These are phyloP conservation scores for Opisthograptis luteolata DNA, from an alignment of 2,888 invertebrate species.

Conservation along the genomic window DNA sequence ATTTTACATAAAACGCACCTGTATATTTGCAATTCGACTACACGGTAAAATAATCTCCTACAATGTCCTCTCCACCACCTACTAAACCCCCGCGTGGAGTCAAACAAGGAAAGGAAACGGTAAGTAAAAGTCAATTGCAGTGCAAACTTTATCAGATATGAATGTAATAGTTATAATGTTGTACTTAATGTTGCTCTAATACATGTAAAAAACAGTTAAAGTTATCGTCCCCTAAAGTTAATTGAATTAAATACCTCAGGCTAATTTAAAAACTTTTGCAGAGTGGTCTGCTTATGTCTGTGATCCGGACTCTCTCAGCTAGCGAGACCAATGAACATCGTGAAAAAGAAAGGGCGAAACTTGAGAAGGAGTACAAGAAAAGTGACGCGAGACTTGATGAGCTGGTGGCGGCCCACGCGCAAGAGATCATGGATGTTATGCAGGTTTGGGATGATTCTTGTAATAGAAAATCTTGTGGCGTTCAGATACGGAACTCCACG, in stretches of 20 bases:
- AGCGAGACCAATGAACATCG: conserved; percentile 97
- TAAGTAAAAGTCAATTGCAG: conserved; percentile 63
- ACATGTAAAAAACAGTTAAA: too few species aligned
- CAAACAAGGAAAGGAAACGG: conserved; percentile 94
- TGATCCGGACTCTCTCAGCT: conserved; percentile 96
- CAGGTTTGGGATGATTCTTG: conserved; percentile 66
- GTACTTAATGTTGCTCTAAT: too few species aligned
- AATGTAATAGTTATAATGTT: conserved; percentile 8
- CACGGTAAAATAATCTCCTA: too few species aligned
- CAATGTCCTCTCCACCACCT: conserved; percentile 88
- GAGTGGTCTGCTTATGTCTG: conserved; percentile 96
- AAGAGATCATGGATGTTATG: conserved; percentile 93
- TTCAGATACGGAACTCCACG: too few species aligned
- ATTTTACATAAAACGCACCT: conserved; percentile 22
- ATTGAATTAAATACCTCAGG: too few species aligned
- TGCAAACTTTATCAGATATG: conserved; percentile 8
- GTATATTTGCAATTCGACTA: too few species aligned
- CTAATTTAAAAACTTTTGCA: conserved; percentile 51
- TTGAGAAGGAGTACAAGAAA: conserved; percentile 96
- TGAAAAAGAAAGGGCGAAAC: conserved; percentile 95
- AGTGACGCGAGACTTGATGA: conserved; percentile 96
- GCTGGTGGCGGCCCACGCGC: conserved; percentile 93
- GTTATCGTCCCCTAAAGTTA: too few species aligned
- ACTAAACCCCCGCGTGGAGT: conserved; percentile 94
- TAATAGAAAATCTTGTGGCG: too few species aligned